Base-by-base conservation (phyloP, 1,140 invertebrate genomes). In the Tetraneura akinire region DNA sequence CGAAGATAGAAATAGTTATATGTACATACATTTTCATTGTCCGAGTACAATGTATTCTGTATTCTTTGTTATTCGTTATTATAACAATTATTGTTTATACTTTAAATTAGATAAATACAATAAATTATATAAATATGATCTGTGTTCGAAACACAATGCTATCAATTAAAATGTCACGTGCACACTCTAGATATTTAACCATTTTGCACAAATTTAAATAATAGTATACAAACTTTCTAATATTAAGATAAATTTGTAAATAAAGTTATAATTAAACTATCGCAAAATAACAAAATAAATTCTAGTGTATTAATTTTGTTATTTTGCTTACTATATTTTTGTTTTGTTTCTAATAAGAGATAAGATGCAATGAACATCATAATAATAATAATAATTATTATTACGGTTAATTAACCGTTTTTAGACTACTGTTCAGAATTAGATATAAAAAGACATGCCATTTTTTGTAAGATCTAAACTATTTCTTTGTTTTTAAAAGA, bases 271-370 rank as follows among this genome's bases (percentile, higher is more conserved):
- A n/a, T n/a, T n/a, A n/a, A n/a, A n/a, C n/a, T n/a, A n/a, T n/a
- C n/a, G n/a, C n/a, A n/a, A n/a, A n/a, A n/a, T n/a, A 70, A 21
- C 37, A 70, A 70, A 70, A 70, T 49, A 23, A 68, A 26, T n/a
- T 29, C 16, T 21, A 26, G 23, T 21, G 29, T 14, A 70, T 26
- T 70, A 49, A 26, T 47, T 49, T 70, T 70, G 66, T 26, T 70
- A 70, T 49, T 70, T 70, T 49, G 21, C 49, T 70, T 49, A 23
- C 26, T 26, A 26, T 21, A 26, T 70, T 49, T 68, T 68, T 68
- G 37, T 68, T n/a, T n/a, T 68, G 45, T 49, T 23, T 29, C 10
- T 70, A 49, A 66, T 49, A 23, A 42, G 66, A 18, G 11, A 45
- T 49, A 23, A 11, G 37, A 14, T 68, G 45, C 37, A 68, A 68